Evolutionary conservation across 2,797 vertebrate species (phyloP).

Genomic region (Dicrostonyx torquatus): DNA sequence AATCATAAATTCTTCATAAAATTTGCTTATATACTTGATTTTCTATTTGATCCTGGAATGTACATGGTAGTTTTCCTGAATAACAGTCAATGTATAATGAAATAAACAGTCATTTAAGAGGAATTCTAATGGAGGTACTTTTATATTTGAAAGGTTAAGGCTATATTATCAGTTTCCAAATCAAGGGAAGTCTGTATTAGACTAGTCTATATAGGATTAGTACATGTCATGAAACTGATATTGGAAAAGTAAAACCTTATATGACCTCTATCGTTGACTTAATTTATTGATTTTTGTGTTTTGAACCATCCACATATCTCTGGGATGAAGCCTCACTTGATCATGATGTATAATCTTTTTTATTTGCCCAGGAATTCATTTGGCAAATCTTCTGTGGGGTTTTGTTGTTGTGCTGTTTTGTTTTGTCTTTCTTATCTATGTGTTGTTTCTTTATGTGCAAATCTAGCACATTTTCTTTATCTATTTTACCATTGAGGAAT

Average conservation of each 20-base stretch:
- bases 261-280: neutral
- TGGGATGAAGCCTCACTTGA: too few species aligned
- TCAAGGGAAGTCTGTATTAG: accelerated
- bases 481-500: too few species aligned
- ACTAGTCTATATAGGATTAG: neutral
- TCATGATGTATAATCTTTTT: too few species aligned
- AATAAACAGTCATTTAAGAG: neutral
- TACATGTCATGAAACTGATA: neutral
- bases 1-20: neutral
- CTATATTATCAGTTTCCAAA: neutral
- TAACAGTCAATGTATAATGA: neutral
- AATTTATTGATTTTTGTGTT: neutral
- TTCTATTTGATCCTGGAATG: neutral
- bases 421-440: too few species aligned
- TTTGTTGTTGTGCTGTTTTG: too few species aligned
- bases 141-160: neutral
- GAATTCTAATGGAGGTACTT: neutral
- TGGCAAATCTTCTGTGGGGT: too few species aligned
- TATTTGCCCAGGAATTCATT: too few species aligned
- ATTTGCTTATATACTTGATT: neutral
- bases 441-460: too few species aligned
- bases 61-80: neutral
- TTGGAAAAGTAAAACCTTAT: neutral
- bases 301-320: neutral
- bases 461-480: too few species aligned